Evolutionary conservation across 2,113 vertebrate species (phyloP).

Genomic region (Glaucidium brasilianum): DNA sequence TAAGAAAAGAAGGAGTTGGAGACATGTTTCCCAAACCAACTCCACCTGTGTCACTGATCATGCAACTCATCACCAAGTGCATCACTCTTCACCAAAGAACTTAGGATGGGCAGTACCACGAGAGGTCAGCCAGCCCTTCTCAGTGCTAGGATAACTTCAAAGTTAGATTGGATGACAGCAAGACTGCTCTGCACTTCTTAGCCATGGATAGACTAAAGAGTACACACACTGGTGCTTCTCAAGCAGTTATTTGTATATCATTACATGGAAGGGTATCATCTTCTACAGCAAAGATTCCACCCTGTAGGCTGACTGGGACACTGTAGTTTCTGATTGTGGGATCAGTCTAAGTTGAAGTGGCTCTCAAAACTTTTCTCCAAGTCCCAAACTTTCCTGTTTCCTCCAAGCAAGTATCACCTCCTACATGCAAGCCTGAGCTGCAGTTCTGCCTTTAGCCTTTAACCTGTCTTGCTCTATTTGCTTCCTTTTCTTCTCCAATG

Average conservation of each 20-base stretch:
- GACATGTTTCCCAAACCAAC: background rate
- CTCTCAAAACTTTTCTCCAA: background rate
- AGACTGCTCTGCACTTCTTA: background rate
- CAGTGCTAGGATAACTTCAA: background rate
- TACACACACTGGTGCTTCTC: background rate
- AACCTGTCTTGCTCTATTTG: background rate
- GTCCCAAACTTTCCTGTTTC: background rate
- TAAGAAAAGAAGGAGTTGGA: background rate
- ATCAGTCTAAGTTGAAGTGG: background rate
- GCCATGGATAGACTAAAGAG: background rate
- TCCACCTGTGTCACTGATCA: rapidly evolving
- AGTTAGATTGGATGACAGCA: background rate
- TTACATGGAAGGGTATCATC: background rate
- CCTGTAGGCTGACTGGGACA: background rate
- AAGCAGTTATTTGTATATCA: background rate
- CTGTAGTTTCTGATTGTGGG: background rate
- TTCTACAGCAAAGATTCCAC: background rate
- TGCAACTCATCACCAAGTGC: rapidly evolving
- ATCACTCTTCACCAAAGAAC: background rate
- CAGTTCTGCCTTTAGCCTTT: background rate
- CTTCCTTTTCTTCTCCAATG: background rate
- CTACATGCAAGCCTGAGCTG: background rate
- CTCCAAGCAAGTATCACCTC: background rate
- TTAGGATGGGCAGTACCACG: background rate
- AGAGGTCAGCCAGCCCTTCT: background rate